Percentiles rank a stretch among this genome's conserved stretches.
Conservation (phyloP, 2,888 invertebrate genomes). For the Trichogramma evanescens region DNA sequence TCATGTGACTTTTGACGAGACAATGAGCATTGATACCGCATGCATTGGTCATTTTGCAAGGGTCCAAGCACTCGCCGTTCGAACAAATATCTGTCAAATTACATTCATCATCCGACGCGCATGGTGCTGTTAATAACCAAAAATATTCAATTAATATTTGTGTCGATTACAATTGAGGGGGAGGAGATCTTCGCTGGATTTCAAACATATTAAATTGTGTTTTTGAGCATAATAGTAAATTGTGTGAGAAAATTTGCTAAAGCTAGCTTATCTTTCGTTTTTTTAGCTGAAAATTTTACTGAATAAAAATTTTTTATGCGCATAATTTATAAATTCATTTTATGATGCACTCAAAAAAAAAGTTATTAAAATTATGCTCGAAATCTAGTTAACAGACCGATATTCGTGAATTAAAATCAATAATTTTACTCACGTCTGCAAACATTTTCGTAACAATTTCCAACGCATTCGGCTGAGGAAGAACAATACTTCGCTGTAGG, state of each 20-base stretch:
- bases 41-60: constrained; percentile 66
- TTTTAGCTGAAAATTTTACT: too few relatives aligned
- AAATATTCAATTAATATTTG: neutral
- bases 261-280: too few relatives aligned
- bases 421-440: constrained; percentile 66
- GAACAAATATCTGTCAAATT: constrained; percentile 70
- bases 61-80: constrained; percentile 74
- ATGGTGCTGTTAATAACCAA: constrained; percentile 55
- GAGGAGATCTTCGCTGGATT: too few relatives aligned
- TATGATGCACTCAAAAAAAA: neutral
- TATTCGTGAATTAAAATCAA: constrained; percentile 11
- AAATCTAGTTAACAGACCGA: constrained; percentile 2
- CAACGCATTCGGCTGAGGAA: constrained; percentile 65
- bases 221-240: neutral
- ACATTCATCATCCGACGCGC: constrained; percentile 74
- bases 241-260: too few relatives aligned
- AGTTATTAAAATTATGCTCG: neutral
- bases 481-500: constrained; percentile 68
- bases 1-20: constrained; percentile 62
- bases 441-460: constrained; percentile 69
- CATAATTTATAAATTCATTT: neutral
- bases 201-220: neutral
- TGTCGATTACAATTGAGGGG: too few relatives aligned
- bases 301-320: neutral
- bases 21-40: constrained; percentile 83